Evolutionary conservation across 1,140 invertebrate species (phyloP).

Genomic region (Bombus confusus): DNA sequence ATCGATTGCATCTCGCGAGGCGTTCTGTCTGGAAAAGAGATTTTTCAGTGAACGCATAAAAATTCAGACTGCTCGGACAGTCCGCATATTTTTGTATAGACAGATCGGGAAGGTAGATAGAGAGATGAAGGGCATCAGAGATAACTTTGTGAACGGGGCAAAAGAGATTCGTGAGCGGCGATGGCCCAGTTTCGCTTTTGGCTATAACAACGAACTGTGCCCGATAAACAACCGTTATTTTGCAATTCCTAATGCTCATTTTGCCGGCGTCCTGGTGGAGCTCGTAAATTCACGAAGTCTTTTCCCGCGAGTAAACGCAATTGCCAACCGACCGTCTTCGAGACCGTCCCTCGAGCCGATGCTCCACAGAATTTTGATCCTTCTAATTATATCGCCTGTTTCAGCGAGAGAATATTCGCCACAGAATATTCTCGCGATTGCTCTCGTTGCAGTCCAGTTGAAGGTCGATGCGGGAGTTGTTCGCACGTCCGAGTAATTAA

Average conservation of each 20-base stretch:
- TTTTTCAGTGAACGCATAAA: background rate
- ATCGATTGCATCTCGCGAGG: background rate
- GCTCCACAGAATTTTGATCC: background rate
- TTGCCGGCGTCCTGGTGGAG: background rate
- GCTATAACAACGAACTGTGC: background rate
- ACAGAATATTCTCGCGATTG: too few species aligned
- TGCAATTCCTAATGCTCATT: constrained; percentile 33
- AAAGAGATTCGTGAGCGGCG: constrained; percentile 22
- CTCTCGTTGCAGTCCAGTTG: constrained; percentile 7
- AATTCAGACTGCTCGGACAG: background rate
- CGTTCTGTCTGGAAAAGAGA: background rate
- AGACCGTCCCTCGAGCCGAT: background rate
- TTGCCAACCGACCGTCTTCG: background rate
- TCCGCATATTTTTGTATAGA: background rate
- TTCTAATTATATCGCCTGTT: too few species aligned
- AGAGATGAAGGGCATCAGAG: background rate
- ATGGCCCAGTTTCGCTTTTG: constrained; percentile 52
- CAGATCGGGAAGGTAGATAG: background rate
- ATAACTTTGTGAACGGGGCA: constrained; percentile 9
- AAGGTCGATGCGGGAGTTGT: background rate
- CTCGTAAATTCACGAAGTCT: background rate
- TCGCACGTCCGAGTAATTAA: background rate
- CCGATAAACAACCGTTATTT: constrained; percentile 61
- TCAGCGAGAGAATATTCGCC: background rate
- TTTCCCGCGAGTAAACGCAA: background rate